These are phyloP conservation scores for Frankliniella fusca DNA, from an alignment of 2,888 invertebrate species.

Conservation along the genomic window DNA sequence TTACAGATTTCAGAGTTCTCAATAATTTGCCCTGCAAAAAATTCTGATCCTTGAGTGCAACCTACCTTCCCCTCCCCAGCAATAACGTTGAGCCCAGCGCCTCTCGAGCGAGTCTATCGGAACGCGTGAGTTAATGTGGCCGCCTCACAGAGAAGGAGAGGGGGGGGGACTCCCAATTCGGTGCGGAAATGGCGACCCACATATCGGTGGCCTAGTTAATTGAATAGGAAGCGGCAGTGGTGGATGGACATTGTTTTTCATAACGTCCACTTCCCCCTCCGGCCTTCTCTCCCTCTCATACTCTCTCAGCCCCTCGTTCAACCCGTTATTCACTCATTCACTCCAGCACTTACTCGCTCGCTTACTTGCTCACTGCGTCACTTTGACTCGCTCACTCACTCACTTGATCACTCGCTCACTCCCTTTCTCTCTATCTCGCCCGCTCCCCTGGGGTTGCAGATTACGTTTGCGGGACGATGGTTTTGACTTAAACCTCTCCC, in stretches of 20 bases:
- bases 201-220: constrained; percentile 17
- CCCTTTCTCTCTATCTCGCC: neutral
- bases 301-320: neutral
- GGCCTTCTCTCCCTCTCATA: neutral
- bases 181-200: constrained; percentile 17
- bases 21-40: too few species aligned
- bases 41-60: too few species aligned
- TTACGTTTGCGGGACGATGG: neutral
- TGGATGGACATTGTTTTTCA: neutral
- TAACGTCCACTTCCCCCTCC: neutral
- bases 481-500: neutral
- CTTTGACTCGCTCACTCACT: neutral
- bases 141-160: too few species aligned
- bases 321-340: too few species aligned
- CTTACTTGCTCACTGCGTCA: too few species aligned
- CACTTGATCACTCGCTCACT: neutral
- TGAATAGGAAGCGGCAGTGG: neutral
- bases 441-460: neutral
- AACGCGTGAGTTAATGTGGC: too few species aligned
- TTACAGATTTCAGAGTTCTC: too few species aligned
- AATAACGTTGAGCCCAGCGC: too few species aligned
- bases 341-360: too few species aligned
- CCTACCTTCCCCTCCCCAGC: too few species aligned
- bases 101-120: too few species aligned
- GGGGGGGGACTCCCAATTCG: neutral